phyloP scores from a whole-genome alignment of 1,140 invertebrate species.

The Leptopilina clavipes region DNA sequence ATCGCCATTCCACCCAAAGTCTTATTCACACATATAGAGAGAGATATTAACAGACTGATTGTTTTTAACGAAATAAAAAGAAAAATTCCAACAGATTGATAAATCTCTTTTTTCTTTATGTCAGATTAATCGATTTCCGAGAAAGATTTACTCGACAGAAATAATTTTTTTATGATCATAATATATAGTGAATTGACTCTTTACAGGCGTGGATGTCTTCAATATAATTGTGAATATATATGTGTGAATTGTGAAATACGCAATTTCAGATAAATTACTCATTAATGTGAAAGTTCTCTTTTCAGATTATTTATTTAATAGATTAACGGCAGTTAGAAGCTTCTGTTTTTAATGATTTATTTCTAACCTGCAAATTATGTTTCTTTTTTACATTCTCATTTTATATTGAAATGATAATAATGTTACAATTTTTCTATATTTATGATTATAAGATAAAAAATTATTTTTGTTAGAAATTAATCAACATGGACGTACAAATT shows the following conservation, averaged over 20 bases:
- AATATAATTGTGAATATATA: too few relatives aligned
- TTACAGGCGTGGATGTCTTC: background rate
- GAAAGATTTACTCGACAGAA: constrained; percentile 11
- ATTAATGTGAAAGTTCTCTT: constrained; percentile 21
- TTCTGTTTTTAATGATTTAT: constrained; percentile 25
- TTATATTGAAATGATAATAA: too few relatives aligned
- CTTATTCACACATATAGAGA: too few relatives aligned
- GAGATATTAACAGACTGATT: too few relatives aligned
- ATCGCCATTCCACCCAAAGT: background rate
- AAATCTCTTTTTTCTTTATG: background rate
- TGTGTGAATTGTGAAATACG: background rate
- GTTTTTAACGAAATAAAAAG: too few relatives aligned
- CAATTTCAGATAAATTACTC: constrained; percentile 8
- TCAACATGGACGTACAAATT: too few relatives aligned
- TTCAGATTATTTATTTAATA: constrained; percentile 22
- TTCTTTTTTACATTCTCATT: too few relatives aligned
- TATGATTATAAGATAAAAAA: too few relatives aligned
- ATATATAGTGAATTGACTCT: background rate
- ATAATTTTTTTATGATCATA: constrained; percentile 1
- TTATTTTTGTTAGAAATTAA: too few relatives aligned
- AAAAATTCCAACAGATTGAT: background rate
- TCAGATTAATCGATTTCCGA: constrained; percentile 6
- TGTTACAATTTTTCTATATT: too few relatives aligned
- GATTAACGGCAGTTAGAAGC: constrained; percentile 1
- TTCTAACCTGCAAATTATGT: background rate